phyloP scores from a whole-genome alignment of 2,113 vertebrate genomes.

The Tapirus terrestris region DNA sequence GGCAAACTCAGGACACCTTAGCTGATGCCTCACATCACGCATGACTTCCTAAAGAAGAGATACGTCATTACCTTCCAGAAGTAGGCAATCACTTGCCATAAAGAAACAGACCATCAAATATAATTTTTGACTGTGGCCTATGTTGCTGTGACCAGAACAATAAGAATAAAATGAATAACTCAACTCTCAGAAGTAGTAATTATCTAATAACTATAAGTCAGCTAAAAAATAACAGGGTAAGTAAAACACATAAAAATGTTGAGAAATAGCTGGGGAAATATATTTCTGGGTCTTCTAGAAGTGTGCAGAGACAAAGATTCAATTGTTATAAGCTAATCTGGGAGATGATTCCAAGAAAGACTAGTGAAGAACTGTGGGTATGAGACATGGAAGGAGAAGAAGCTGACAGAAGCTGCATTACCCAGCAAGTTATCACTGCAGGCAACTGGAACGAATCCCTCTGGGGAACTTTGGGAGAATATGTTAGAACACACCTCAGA shows the following conservation, averaged over 20 bases:
- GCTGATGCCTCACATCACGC: neutral
- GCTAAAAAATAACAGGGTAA: neutral
- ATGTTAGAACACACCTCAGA: neutral
- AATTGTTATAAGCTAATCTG: neutral
- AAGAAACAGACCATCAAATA: neutral
- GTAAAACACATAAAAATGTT: neutral
- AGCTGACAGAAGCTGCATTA: neutral
- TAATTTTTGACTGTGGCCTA: neutral
- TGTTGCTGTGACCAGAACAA: rapidly evolving
- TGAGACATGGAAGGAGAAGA: neutral
- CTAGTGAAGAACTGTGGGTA: neutral
- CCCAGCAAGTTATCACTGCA: neutral
- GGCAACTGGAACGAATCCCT: neutral
- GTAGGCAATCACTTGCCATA: neutral
- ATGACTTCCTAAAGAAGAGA: neutral
- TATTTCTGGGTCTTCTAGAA: neutral
- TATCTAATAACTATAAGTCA: neutral
- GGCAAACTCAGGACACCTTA: neutral
- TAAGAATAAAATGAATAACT: neutral
- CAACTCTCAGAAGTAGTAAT: neutral
- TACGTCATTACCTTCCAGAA: neutral
- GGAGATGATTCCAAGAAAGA: neutral
- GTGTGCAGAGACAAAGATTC: neutral
- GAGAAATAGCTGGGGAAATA: neutral
- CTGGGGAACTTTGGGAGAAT: neutral